Evolutionary conservation across 2,888 invertebrate species (phyloP).

Genomic region (Drosophila neonasuta): DNA sequence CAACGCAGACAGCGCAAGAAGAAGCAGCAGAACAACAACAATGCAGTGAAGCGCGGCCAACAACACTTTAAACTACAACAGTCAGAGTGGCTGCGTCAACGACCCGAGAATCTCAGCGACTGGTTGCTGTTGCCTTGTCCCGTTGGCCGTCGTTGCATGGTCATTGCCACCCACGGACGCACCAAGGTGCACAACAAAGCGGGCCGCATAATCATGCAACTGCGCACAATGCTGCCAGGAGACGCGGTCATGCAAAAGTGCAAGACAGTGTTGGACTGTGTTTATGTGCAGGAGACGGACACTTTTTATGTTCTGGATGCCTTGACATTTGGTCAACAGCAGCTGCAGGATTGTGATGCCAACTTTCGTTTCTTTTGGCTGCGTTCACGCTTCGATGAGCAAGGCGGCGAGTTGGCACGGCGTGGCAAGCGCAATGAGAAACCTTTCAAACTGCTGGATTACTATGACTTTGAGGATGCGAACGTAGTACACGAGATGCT

Average conservation of each 20-base stretch:
- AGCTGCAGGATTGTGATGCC: slow-evolving; percentile 82
- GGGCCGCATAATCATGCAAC: slow-evolving; percentile 84
- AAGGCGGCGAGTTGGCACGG: slow-evolving; percentile 45
- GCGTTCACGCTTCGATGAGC: slow-evolving; percentile 87
- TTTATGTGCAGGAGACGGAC: slow-evolving; percentile 85
- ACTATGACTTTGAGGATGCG: slow-evolving; percentile 74
- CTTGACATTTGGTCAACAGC: slow-evolving; percentile 78
- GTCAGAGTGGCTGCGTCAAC: slow-evolving; percentile 96
- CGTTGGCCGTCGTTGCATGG: slow-evolving; percentile 90
- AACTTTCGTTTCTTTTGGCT: slow-evolving; percentile 94
- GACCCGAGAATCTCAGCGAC: slow-evolving; percentile 89
- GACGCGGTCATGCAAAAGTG: slow-evolving; percentile 55
- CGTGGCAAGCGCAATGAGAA: slow-evolving; percentile 58
- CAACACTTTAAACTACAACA: slow-evolving; percentile 86
- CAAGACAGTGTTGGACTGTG: slow-evolving; percentile 88
- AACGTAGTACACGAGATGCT: slow-evolving; percentile 61
- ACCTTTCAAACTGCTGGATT: slow-evolving; percentile 65
- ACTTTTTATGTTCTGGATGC: slow-evolving; percentile 91
- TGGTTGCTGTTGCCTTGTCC: slow-evolving; percentile 93
- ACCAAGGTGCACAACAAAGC: slow-evolving; percentile 88
- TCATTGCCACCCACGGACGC: slow-evolving; percentile 87
- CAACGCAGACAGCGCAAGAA: slow-evolving; percentile 26
- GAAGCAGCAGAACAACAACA: slow-evolving; percentile 32
- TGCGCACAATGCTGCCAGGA: slow-evolving; percentile 81
- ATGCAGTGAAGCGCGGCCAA: neutral